Conservation (phyloP, 2,113 vertebrate genomes). For the Grantiella picta region DNA sequence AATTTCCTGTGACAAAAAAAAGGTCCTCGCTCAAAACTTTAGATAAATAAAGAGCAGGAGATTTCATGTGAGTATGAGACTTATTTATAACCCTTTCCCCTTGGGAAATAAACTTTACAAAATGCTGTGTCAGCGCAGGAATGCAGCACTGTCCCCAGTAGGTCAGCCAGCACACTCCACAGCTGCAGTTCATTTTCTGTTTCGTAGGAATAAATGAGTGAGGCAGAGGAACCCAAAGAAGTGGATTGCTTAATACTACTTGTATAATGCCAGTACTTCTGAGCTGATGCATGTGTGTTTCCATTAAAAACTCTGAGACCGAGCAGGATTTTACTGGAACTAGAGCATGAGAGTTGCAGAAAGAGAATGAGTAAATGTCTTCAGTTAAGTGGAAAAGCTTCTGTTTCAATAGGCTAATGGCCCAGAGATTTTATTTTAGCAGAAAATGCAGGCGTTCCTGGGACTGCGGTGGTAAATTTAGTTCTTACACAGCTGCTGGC, state of each 20-base stretch:
- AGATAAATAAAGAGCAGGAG: not conserved
- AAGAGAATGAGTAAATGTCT: conserved; percentile 14
- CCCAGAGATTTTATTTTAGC: conserved; percentile 26
- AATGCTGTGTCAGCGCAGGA: not conserved
- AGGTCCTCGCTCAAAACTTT: not conserved
- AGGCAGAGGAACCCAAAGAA: not conserved
- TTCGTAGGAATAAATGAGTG: not conserved
- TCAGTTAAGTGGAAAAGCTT: conserved; percentile 33
- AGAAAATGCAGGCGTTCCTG: not conserved
- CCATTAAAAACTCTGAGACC: not conserved
- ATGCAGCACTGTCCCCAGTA: not conserved
- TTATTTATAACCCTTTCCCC: conserved; percentile 21
- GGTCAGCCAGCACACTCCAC: conserved; percentile 9
- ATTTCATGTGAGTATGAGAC: not conserved
- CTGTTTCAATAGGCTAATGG: conserved; percentile 29
- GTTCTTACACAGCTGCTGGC: conserved; percentile 5
- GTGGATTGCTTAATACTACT: not conserved
- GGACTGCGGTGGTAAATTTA: not conserved
- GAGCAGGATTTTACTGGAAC: conserved; percentile 33
- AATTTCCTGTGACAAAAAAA: conserved; percentile 13
- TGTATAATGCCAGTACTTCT: not conserved
- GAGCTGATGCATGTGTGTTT: not conserved
- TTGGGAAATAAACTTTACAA: conserved; percentile 9
- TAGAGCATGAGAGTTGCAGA: not conserved
- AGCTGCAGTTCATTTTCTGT: conserved; percentile 42